Evolutionary conservation across 2,888 invertebrate species (phyloP).

Genomic region (Harpalus rubripes): DNA sequence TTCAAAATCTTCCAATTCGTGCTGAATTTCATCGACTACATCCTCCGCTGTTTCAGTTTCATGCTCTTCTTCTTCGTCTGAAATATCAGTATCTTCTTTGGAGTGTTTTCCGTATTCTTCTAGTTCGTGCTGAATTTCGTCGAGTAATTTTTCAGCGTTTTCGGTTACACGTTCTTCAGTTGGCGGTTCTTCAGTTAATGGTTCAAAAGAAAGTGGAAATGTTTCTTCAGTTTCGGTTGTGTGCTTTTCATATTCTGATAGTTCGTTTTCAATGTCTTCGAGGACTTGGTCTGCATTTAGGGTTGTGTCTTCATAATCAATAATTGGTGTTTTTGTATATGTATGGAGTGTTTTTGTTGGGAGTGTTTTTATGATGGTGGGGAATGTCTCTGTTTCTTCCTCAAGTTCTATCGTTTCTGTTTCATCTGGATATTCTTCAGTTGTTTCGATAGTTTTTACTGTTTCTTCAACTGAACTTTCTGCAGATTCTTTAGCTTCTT

Average conservation of each 20-base stretch:
- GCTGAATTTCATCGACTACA: conserved; percentile 2
- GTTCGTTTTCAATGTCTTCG: conserved; percentile 32
- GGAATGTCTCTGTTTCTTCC: neutral
- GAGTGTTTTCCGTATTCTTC: conserved; percentile 11
- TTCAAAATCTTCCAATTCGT: conserved; percentile 12
- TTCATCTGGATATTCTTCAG: neutral
- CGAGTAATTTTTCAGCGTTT: conserved; percentile 19
- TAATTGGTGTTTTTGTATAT: neutral
- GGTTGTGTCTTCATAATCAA: conserved; percentile 5
- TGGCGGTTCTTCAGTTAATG: neutral
- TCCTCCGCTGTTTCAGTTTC: conserved; percentile 55
- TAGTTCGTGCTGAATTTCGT: neutral
- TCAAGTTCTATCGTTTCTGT: neutral
- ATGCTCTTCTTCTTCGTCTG: conserved; percentile 23
- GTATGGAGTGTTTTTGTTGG: neutral
- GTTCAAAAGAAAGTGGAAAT: neutral
- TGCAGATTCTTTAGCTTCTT: neutral
- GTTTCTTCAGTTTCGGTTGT: conserved; percentile 14
- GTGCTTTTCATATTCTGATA: neutral
- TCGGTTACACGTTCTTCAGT: conserved; percentile 12
- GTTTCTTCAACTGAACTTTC: neutral
- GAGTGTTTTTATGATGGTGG: too few relatives aligned
- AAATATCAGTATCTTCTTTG: conserved; percentile 1
- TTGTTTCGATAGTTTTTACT: neutral
- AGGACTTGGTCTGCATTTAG: neutral